Base-by-base conservation (phyloP, 2,797 vertebrate genomes). In the Sebastes taczanowskii region DNA sequence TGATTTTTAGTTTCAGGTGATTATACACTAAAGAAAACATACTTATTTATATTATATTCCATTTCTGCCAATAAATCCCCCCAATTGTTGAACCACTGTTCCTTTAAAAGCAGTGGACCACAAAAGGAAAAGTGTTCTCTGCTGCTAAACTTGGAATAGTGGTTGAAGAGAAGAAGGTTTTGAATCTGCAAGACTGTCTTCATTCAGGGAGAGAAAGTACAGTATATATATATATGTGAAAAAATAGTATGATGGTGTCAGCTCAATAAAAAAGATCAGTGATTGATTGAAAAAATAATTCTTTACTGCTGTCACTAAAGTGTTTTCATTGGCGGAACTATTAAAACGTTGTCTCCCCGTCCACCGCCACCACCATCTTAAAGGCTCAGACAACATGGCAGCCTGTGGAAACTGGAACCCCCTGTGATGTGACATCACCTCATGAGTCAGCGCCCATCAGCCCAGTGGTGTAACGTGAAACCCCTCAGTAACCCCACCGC, bases 371-470 rank as follows among this genome's bases (percentile, higher is more conserved):
- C 75, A 70, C 84, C 86, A 82, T 89, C 85, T 92, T 89, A 82
- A 77, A 67, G 10, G 11, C 64, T 62, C 68, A 80, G 80, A 87
- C 88, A 90, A 88, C 83, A 91, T 83, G 87, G 85, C 92, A 82
- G 91, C 78, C 85, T 22, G 78, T 29, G 66, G 83, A 88, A 92
- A 85, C 71, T 29, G 65, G 65, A 88, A 70, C 80, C 78, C 27
- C 5, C 60, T 14, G 60, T 27, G 59, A 73, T 77, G 89, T 95
- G 94, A 95, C 95, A 88, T 94, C 94, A 93, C 85, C 69, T 91
- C 88, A 92, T 94, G 94, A 95, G 93, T 94, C 94, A 93, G 89
- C 82, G 69, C 35, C 64, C 71, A 58, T 38, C 55, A 49, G 77
- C 66, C 77, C 25, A 9, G 80, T 11, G 76, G 65, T 32, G 90